Evolutionary conservation across 2,797 vertebrate genomes (phyloP).

Genomic region (Pseudochromis fuscus): DNA sequence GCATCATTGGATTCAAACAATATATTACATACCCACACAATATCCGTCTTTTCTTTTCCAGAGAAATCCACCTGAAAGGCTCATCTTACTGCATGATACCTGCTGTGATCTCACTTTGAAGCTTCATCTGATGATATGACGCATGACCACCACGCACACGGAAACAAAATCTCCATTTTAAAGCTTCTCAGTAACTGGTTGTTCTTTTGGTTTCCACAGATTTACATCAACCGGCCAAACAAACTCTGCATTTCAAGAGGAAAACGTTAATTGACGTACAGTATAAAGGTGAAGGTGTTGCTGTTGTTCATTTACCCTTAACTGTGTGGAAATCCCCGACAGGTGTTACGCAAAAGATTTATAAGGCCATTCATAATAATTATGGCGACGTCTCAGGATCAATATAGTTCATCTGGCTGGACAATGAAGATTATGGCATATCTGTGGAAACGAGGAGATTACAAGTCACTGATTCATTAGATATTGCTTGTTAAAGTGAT

Average conservation of each 20-base stretch:
- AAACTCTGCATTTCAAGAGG: no score
- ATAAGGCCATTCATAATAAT: slow-evolving; percentile 57
- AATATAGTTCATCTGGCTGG: neutral
- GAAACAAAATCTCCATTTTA: neutral
- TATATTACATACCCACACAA: no score
- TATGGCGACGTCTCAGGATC: slow-evolving; percentile 3
- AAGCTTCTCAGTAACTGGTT: no score
- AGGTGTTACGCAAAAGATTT: slow-evolving; percentile 15
- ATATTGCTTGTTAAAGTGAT: neutral
- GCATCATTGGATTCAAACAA: no score
- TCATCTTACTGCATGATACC: neutral
- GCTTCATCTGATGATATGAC: neutral
- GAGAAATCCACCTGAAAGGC: no score
- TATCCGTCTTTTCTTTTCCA: no score
- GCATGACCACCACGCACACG: neutral
- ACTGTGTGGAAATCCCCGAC: slow-evolving; percentile 38
- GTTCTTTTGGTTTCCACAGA: no score
- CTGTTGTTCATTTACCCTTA: slow-evolving; percentile 46
- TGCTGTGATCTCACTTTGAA: neutral
- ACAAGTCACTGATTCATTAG: neutral
- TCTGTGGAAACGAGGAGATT: no score
- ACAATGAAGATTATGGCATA: no score
- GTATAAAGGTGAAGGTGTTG: neutral
- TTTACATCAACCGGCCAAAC: no score
- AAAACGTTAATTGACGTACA: no score